phyloP scores from a whole-genome alignment of 2,113 vertebrate genomes.

The Poecilia latipinna region DNA sequence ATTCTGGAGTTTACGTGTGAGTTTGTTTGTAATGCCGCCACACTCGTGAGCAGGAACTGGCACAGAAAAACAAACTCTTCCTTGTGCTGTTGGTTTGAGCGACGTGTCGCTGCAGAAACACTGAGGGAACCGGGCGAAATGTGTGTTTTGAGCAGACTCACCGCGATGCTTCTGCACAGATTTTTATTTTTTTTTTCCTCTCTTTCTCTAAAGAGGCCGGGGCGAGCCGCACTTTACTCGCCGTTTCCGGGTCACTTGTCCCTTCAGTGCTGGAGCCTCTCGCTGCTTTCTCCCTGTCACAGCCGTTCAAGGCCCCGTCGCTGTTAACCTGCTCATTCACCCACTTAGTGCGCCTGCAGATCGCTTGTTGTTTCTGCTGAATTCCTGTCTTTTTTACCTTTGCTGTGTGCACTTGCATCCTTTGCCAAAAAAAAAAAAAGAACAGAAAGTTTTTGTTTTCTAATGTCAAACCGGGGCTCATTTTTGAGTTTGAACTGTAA shows the following conservation, averaged over 20 bases:
- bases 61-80: neutral
- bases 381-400: conserved; percentile 47
- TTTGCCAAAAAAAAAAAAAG: neutral
- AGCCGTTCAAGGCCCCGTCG: conserved; percentile 63
- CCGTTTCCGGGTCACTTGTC: conserved; percentile 77
- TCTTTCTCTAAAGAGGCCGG: conserved; percentile 50
- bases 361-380: conserved; percentile 56
- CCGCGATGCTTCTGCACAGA: conserved; percentile 55
- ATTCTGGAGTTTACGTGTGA: neutral
- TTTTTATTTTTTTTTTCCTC: conserved; percentile 30
- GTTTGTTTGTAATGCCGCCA: neutral
- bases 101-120: conserved; percentile 20
- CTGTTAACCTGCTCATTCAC: conserved; percentile 74
- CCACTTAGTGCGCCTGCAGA: conserved; percentile 66
- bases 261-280: conserved; percentile 66
- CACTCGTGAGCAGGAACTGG: neutral
- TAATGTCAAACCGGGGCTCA: neutral
- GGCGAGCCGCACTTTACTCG: conserved; percentile 64
- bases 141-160: conserved; percentile 54
- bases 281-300: conserved; percentile 72
- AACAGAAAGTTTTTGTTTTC: neutral
- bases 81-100: neutral
- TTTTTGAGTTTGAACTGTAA: neutral
- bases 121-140: conserved; percentile 7
- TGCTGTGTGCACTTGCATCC: conserved; percentile 16